Base-by-base conservation (phyloP, 1,140 invertebrate species). In the Drosophila seguyi region DNA sequence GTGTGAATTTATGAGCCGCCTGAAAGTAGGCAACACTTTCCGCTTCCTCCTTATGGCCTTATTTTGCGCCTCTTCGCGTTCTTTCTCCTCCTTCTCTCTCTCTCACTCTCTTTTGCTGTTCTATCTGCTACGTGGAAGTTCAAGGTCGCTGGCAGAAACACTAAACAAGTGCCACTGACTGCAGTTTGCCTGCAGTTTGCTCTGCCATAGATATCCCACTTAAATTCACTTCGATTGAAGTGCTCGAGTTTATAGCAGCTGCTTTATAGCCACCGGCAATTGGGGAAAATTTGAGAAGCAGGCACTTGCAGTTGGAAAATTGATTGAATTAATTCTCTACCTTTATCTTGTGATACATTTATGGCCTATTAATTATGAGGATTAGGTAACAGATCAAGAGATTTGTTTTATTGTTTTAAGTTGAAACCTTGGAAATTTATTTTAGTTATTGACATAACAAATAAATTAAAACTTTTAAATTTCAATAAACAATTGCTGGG, bases 11-110 rank as follows among this genome's bases (percentile, higher is more conserved):
- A 52, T 76, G 73, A 14, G 44, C 22, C 34, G 73, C 72, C 56
- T 48, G 31, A 78, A 71, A 78, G 65, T 59, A 76, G 74, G 74
- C 74, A 77, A 68, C 63, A 44, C n/a, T 68, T 76, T 42, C 47
- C 8, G 18, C n/a, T 10, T n/a, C 44, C 52, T 57, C 22, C 22
- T 42, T 41, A 53, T 25, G 36, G 38, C 31, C 38, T 42, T 47
- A 58, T 58, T 50, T 38, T 44, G 6, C 36, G 31, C 38, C 36
- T 47, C 7, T 13, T 39, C 13, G 27, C 8, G 4, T 20, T 55
- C n/a, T 14, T n/a, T 0, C 7, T 20, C 5, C 5, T 2, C 8
- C 10, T 27, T 7, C 29, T 14, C 38, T 31, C 7, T 52, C 29
- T 7, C 29, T 14, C 38, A 25, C 7, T 52, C 29, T 55, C 16